Evolutionary conservation across 2,888 invertebrate genomes (phyloP).

Genomic region (Chesias legatella): DNA sequence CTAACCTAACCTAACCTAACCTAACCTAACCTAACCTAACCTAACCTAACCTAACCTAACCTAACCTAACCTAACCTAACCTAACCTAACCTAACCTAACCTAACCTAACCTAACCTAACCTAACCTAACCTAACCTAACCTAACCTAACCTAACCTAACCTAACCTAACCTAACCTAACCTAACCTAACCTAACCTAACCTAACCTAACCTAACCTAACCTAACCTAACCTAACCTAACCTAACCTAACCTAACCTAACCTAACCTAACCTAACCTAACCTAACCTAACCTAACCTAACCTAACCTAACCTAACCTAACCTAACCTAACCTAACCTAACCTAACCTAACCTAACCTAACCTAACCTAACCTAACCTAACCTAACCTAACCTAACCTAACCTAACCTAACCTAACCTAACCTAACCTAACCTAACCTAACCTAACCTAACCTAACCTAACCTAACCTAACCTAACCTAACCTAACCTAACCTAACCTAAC

Average conservation of each 20-base stretch:
- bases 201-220: slow-evolving; percentile 20
- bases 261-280: slow-evolving; percentile 1
- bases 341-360: slow-evolving; percentile 27
- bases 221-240: slow-evolving; percentile 21
- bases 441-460: slow-evolving; percentile 30
- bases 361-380: slow-evolving; percentile 29
- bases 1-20: slow-evolving; percentile 28
- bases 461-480: slow-evolving; percentile 29
- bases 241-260: slow-evolving; percentile 28
- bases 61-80: slow-evolving; percentile 30
- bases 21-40: slow-evolving; percentile 32
- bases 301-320: slow-evolving; percentile 25
- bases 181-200: slow-evolving; percentile 10
- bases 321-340: slow-evolving; percentile 20
- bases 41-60: slow-evolving; percentile 32
- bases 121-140: slow-evolving; percentile 25
- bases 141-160: slow-evolving; percentile 32
- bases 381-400: slow-evolving; percentile 26
- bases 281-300: slow-evolving; percentile 23
- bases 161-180: slow-evolving; percentile 22
- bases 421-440: slow-evolving; percentile 28
- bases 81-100: slow-evolving; percentile 31
- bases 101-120: slow-evolving; percentile 31
- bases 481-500: slow-evolving; percentile 12
- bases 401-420: slow-evolving; percentile 27